Evolutionary conservation across 2,113 vertebrate species (phyloP).

Genomic region (Cercocebus atys): DNA sequence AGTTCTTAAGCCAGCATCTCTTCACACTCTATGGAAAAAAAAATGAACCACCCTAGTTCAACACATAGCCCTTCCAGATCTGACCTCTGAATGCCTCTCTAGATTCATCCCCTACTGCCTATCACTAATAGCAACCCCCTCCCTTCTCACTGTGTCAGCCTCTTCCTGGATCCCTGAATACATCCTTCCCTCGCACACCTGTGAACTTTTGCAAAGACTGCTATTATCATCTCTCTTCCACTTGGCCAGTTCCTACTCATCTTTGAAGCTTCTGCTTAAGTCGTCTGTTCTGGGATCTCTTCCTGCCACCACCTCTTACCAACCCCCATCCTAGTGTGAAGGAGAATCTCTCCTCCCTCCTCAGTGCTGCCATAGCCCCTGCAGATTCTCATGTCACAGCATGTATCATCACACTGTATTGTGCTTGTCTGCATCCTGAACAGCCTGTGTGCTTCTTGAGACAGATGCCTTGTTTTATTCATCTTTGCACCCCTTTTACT

Average conservation of each 20-base stretch:
- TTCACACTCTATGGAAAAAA: neutral
- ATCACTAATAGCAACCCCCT: neutral
- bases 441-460: neutral
- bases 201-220: neutral
- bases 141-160: neutral
- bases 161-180: neutral
- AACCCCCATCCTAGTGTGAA: neutral
- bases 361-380: neutral
- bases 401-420: too few relatives aligned
- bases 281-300: neutral
- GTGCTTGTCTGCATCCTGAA: neutral
- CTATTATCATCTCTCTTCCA: neutral
- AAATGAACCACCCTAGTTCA: neutral
- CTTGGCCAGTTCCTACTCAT: neutral
- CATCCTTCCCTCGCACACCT: rapidly evolving
- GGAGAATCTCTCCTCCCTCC: too few relatives aligned
- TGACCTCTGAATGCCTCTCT: neutral
- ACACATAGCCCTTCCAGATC: neutral
- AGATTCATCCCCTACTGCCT: neutral
- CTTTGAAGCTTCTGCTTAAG: neutral
- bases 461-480: neutral
- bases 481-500: neutral
- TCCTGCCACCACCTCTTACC: neutral
- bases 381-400: neutral
- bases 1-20: neutral